These are phyloP conservation scores for Anisognathus igniventris DNA, from an alignment of 2,797 vertebrate genomes.

Conservation along the genomic window DNA sequence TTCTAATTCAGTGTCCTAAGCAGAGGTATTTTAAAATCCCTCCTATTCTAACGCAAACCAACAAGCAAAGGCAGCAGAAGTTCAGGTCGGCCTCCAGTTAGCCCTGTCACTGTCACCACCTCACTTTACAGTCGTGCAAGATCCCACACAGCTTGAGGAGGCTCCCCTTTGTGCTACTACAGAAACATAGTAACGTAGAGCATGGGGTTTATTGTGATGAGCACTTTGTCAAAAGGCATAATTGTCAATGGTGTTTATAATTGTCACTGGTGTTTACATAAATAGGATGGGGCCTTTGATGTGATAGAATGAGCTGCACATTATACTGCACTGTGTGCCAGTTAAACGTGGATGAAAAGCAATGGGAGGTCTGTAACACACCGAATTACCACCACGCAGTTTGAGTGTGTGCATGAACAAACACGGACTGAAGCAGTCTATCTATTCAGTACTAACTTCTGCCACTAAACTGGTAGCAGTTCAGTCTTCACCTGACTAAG, in stretches of 20 bases:
- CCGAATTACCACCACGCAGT: background rate
- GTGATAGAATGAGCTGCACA: background rate
- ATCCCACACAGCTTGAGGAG: background rate
- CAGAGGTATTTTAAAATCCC: background rate
- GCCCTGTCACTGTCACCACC: background rate
- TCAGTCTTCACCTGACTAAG: background rate
- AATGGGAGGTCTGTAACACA: background rate
- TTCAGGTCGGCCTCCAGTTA: background rate
- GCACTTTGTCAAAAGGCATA: background rate
- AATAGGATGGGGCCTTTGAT: background rate
- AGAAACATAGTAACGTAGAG: background rate
- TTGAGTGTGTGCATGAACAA: background rate
- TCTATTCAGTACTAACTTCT: background rate
- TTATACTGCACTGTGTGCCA: background rate
- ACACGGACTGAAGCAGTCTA: fast-evolving
- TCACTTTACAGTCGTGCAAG: background rate
- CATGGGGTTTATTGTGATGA: background rate
- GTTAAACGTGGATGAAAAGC: background rate
- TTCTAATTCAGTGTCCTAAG: background rate
- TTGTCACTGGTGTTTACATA: constrained; percentile 4
- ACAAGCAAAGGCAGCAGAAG: background rate
- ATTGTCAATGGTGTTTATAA: background rate
- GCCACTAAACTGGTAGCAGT: background rate
- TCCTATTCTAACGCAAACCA: background rate
- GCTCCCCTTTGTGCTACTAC: background rate